A percentile compares a stretch with the other conserved stretches of the same genome.
These are phyloP conservation scores for Leptopilina syphax DNA, from an alignment of 2,888 invertebrate genomes.

Conservation along the genomic window DNA sequence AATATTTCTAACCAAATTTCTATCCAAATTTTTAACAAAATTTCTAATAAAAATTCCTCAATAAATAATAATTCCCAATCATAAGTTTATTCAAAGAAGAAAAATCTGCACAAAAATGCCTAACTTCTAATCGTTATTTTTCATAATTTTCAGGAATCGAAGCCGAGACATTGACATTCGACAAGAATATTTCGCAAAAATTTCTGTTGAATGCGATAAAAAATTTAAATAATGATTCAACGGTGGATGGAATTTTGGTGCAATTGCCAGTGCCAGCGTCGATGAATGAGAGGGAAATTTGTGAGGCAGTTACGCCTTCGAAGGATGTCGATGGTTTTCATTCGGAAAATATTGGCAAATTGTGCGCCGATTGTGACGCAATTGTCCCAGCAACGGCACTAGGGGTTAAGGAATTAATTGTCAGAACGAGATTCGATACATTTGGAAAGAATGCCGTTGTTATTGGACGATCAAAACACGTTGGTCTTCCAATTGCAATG, in stretches of 20 bases:
- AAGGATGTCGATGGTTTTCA: conserved; percentile 97
- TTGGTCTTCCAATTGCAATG: conserved; percentile 93
- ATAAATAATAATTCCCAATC: too few species aligned
- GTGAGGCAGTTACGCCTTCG: conserved; percentile 86
- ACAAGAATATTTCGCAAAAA: conserved; percentile 81
- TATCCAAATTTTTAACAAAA: too few species aligned
- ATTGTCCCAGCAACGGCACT: conserved; percentile 73
- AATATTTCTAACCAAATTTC: too few species aligned
- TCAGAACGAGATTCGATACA: conserved; percentile 83
- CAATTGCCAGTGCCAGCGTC: conserved; percentile 90
- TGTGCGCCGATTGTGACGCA: conserved; percentile 81
- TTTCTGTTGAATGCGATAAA: conserved; percentile 83
- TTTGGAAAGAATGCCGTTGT: conserved; percentile 93
- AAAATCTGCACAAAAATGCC: too few species aligned
- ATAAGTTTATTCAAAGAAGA: too few species aligned
- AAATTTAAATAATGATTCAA: conserved; percentile 82
- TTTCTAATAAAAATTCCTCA: too few species aligned
- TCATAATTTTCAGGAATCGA: conserved; percentile 78
- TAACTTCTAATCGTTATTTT: too few species aligned
- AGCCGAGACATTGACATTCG: conserved; percentile 83
- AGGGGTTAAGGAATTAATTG: conserved; percentile 75
- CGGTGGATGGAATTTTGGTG: conserved; percentile 89
- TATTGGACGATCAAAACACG: conserved; percentile 94
- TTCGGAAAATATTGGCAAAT: conserved; percentile 87
- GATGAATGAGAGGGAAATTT: conserved; percentile 86